Evolutionary conservation across 2,113 vertebrate species (phyloP).

Genomic region (Callithrix jacchus): DNA sequence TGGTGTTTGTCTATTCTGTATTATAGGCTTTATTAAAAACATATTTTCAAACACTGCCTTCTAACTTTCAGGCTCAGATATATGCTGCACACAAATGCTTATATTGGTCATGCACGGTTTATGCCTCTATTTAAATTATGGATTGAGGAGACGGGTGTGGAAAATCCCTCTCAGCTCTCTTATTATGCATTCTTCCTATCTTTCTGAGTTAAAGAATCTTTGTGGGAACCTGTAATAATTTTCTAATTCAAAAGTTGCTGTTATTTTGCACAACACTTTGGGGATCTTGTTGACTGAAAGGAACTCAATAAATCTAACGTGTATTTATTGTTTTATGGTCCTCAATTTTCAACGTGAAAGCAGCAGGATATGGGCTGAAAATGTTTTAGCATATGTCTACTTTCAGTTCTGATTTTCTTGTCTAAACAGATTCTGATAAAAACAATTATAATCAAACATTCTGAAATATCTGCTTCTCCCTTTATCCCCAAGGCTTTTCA

Average conservation of each 20-base stretch:
- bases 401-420: constrained; percentile 22
- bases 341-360: constrained; percentile 13
- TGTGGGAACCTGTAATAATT: constrained; percentile 11
- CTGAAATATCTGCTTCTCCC: background rate
- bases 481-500: background rate
- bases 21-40: constrained; percentile 50
- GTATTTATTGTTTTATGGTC: constrained; percentile 16
- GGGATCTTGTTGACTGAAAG: background rate
- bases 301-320: background rate
- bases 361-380: background rate
- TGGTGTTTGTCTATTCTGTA: constrained; percentile 40
- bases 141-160: background rate
- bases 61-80: background rate
- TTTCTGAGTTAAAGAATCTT: background rate
- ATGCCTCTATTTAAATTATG: background rate
- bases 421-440: constrained; percentile 7
- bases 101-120: background rate
- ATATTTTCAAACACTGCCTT: constrained; percentile 13
- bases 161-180: background rate
- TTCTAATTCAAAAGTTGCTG: background rate
- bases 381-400: background rate
- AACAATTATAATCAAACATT: background rate
- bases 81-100: background rate
- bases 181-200: background rate
- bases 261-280: background rate